Evolutionary conservation across 2,888 invertebrate genomes (phyloP).

Genomic region (Fabriciana adippe): DNA sequence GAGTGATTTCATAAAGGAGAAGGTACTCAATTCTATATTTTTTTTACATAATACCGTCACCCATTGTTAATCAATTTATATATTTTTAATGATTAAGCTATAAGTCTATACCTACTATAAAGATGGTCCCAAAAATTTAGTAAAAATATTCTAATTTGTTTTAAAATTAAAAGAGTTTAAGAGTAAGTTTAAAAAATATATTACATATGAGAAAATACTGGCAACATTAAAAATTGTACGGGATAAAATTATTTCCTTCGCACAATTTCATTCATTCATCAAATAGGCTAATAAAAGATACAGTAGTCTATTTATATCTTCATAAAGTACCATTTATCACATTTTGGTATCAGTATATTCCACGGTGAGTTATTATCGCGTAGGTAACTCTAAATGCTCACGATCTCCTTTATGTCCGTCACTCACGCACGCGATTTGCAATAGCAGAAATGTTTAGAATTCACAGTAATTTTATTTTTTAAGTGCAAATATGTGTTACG

Average conservation of each 20-base stretch:
- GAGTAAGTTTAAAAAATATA: no score
- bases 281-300: conserved; percentile 18
- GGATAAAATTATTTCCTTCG: neutral
- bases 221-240: no score
- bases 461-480: conserved; percentile 2
- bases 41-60: no score
- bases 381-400: conserved; percentile 65
- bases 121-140: no score
- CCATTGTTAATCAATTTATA: no score
- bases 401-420: conserved; percentile 68
- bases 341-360: conserved; percentile 65
- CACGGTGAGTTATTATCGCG: conserved; percentile 67
- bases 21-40: no score
- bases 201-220: no score
- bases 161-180: no score
- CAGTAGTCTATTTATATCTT: conserved; percentile 34
- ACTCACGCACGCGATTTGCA: conserved; percentile 61
- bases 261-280: conserved; percentile 14
- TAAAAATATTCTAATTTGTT: no score
- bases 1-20: no score
- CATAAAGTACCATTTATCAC: conserved; percentile 62
- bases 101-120: no score
- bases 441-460: conserved; percentile 26
- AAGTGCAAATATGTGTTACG: conserved; percentile 1
- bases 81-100: no score